Conservation (phyloP, 2,797 vertebrate species). For the Rhincodon typus region DNA sequence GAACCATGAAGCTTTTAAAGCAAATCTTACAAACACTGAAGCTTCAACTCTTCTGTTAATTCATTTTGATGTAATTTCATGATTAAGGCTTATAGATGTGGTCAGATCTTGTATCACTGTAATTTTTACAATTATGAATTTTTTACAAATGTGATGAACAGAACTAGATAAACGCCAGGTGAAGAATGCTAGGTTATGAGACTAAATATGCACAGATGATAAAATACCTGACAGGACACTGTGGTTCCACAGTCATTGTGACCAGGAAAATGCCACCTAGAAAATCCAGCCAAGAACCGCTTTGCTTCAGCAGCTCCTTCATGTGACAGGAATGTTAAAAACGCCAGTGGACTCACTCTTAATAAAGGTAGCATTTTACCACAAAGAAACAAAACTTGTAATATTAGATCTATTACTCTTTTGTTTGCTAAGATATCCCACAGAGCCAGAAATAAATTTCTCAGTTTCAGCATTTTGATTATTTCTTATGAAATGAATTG, state of each 20-base stretch:
- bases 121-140: neutral
- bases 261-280: neutral
- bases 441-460: neutral
- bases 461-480: neutral
- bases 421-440: neutral
- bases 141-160: neutral
- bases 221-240: no score
- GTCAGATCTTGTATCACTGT: neutral
- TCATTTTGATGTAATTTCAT: neutral
- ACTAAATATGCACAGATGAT: neutral
- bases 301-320: neutral
- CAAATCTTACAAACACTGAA: neutral
- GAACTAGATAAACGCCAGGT: neutral
- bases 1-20: conserved; percentile 8
- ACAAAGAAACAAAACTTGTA: neutral
- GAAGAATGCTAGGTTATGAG: neutral
- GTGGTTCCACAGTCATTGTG: no score
- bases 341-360: neutral
- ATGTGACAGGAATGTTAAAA: neutral
- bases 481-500: neutral
- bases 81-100: neutral
- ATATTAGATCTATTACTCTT: neutral
- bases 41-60: neutral
- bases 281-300: neutral
- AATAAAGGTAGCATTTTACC: neutral